phyloP scores from a whole-genome alignment of 2,113 vertebrate species.

The Nothocercus nigrocapillus region DNA sequence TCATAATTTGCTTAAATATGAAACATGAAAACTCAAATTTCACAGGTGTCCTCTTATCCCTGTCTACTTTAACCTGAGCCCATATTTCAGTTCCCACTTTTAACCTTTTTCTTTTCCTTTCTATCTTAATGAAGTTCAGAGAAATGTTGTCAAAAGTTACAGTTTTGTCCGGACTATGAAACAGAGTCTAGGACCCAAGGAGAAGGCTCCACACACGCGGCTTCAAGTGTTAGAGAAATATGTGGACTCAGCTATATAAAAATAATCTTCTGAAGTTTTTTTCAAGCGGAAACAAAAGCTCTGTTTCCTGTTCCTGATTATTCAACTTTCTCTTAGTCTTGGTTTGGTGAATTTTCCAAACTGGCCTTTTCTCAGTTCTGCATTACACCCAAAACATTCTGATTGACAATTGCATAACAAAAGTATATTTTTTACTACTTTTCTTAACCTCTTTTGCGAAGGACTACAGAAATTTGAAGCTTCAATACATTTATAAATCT shows the following conservation, averaged over 20 bases:
- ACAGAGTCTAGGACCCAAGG: not conserved
- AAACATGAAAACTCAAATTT: not conserved
- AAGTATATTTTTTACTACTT: not conserved
- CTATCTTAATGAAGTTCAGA: not conserved
- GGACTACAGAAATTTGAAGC: not conserved
- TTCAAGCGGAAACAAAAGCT: not conserved
- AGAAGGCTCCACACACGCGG: not conserved
- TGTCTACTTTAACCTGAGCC: not conserved
- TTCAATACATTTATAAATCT: not conserved
- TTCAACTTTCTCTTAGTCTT: not conserved
- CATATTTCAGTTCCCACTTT: not conserved
- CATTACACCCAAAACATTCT: not conserved
- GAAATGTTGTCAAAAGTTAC: not conserved
- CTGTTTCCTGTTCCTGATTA: not conserved
- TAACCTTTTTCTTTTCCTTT: not conserved
- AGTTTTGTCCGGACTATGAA: not conserved
- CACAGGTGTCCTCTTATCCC: not conserved
- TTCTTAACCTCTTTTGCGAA: not conserved
- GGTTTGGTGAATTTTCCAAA: not conserved
- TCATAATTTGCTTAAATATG: not conserved
- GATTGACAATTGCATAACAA: not conserved
- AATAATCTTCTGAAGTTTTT: not conserved
- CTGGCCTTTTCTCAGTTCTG: not conserved
- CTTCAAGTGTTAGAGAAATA: not conserved
- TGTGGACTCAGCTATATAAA: not conserved